Evolutionary conservation across 2,113 vertebrate species (phyloP), one percentile per base, ranked within the genome.

Genomic region (Gallinago undulata): DNA sequence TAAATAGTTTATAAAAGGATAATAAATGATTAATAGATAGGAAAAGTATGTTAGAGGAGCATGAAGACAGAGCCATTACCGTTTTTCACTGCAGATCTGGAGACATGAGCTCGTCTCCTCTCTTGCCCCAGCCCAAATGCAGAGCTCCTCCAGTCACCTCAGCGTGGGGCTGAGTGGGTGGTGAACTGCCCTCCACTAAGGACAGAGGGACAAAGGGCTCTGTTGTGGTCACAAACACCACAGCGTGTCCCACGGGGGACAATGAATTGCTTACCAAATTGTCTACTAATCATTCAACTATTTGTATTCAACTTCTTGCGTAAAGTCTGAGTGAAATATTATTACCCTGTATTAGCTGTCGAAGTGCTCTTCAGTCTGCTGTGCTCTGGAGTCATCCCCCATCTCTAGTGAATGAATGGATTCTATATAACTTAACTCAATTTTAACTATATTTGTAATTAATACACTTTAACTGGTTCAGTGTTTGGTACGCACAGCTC

Each of bases 1-100:
- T 25, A 63, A 96, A 86, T 92, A 85, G 50, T 91, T 96, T 91
- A 87, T 66, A 28, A 87, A 93, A 89, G 41, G 31, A 53, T 70
- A 91, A 94, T 47, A 92, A 87, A 92, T 84, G 19, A 90, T 92
- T 72, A 84, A 93, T 66, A 84, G 64, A 62, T 10, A 45, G 47
- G 89, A 76, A 35, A 94, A 76, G 28, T 79, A 53, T 35, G 56
- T 82, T 72, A 75, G 59, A 87, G 57, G 30, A 56, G 7, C 66
- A 31, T n/a, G 77, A 87, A 79, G 73, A 59, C 60, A 30, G 84
- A 78, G 30, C 33, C 35, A 12, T 28, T 27, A 5, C 31, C 9
- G 22, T 67, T 92, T 94, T 84, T 91, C 48, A 50, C 35, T 69
- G 15, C 57, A 62, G 62, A 56, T 82, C 27, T 6, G 8, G 89